A percentile compares a stretch with the other conserved stretches of the same genome.
Conservation (phyloP, 1,140 invertebrate species). For the Stenopsyche tienmushanensis region DNA sequence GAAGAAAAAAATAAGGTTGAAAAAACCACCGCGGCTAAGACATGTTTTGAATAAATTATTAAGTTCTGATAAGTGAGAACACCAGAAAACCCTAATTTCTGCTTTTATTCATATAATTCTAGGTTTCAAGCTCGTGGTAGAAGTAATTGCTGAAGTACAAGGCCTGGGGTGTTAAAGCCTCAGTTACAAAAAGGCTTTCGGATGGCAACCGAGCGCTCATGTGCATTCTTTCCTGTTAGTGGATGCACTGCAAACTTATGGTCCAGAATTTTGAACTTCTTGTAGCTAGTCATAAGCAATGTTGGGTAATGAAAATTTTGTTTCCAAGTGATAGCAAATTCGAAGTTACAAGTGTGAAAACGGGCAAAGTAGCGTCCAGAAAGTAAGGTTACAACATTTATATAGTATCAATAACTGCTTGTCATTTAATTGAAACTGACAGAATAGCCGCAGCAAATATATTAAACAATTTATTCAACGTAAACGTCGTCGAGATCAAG, state of each 20-base stretch:
- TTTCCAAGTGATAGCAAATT: neutral
- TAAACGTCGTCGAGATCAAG: no score
- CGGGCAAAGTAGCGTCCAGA: no score
- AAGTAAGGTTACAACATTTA: no score
- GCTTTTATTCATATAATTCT: constrained; percentile 27
- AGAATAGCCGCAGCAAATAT: no score
- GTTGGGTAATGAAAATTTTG: constrained; percentile 68
- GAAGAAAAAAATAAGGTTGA: neutral
- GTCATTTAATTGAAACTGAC: no score
- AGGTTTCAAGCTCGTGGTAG: constrained; percentile 75
- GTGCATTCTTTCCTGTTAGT: constrained; percentile 90
- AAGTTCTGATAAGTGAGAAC: no score
- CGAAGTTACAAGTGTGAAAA: no score
- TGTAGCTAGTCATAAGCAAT: constrained; percentile 89
- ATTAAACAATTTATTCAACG: no score
- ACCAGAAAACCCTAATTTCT: no score
- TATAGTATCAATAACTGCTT: no score
- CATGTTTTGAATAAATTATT: no score
- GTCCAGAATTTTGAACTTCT: constrained; percentile 92
- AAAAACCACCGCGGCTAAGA: no score
- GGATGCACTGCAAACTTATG: constrained; percentile 93
- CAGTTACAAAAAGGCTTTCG: constrained; percentile 68
- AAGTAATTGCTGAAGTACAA: constrained; percentile 84
- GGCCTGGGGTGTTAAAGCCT: constrained; percentile 80
- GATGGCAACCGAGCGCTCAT: constrained; percentile 76